phyloP scores from a whole-genome alignment of 2,113 vertebrate species.

The Taurulus bubalis region DNA sequence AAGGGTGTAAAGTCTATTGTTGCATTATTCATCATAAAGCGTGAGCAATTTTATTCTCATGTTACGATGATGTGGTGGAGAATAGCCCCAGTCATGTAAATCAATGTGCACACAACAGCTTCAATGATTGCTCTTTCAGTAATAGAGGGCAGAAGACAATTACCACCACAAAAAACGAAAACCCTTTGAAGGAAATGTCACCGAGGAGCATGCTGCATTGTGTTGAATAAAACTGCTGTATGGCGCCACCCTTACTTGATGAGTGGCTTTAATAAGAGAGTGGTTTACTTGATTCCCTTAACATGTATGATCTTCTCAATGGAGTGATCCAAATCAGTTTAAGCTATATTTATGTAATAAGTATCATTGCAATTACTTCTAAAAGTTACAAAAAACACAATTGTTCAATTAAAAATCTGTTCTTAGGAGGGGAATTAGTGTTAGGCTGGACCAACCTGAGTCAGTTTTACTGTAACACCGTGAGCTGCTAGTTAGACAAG shows the following conservation, averaged over 20 bases:
- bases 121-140: slow-evolving; percentile 65
- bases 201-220: slow-evolving; percentile 24
- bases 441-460: neutral
- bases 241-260: slow-evolving; percentile 20
- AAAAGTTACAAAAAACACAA: neutral
- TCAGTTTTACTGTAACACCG: neutral
- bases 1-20: slow-evolving; percentile 52
- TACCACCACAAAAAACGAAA: slow-evolving; percentile 55
- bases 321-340: neutral
- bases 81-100: slow-evolving; percentile 66
- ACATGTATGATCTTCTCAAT: neutral
- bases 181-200: slow-evolving; percentile 74
- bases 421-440: neutral
- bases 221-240: slow-evolving; percentile 28
- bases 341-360: neutral
- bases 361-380: neutral
- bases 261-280: slow-evolving; percentile 28
- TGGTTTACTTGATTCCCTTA: slow-evolving; percentile 14
- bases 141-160: slow-evolving; percentile 74
- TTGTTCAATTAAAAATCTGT: neutral
- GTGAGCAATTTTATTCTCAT: slow-evolving; percentile 69
- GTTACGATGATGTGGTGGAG: slow-evolving; percentile 53
- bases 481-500: neutral
- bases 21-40: slow-evolving; percentile 75
- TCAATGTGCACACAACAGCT: slow-evolving; percentile 69